Conservation (phyloP, 2,888 invertebrate species). For the Drosophila ezoana region DNA sequence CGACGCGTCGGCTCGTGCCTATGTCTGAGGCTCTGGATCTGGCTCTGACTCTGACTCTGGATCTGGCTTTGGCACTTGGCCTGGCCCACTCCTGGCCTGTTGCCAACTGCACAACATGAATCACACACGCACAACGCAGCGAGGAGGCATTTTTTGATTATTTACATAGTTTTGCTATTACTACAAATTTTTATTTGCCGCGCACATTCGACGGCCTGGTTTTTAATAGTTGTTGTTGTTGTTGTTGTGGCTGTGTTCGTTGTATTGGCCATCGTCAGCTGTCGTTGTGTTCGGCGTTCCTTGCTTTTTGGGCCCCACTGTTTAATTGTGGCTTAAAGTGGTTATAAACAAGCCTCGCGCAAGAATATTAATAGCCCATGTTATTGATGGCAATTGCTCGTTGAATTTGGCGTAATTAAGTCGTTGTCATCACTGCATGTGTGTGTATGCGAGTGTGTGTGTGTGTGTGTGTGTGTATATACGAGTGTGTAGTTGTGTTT, state of each 20-base stretch:
- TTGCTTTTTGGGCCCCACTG: constrained; percentile 62
- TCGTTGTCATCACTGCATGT: constrained; percentile 68
- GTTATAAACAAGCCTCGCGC: constrained; percentile 73
- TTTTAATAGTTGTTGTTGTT: constrained; percentile 33
- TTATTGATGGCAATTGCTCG: constrained; percentile 83
- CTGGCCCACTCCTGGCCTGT: constrained; percentile 70
- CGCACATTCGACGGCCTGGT: constrained; percentile 47
- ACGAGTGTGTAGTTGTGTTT: constrained; percentile 11
- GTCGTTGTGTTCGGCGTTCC: constrained; percentile 44
- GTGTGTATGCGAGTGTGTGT: constrained; percentile 20
- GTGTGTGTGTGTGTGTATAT: constrained; percentile 11
- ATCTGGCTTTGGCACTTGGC: constrained; percentile 33
- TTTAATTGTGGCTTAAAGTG: constrained; percentile 80
- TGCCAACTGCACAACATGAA: constrained; percentile 67
- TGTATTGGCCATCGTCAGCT: constrained; percentile 42
- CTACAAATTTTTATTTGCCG: constrained; percentile 81
- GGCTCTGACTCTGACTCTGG: constrained; percentile 8
- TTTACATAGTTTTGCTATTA: constrained; percentile 81
- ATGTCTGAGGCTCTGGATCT: constrained; percentile 17
- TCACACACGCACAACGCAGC: constrained; percentile 74
- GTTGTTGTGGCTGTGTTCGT: not conserved
- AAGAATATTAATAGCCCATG: constrained; percentile 80
- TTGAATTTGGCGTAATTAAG: constrained; percentile 82
- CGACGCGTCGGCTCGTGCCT: constrained; percentile 68
- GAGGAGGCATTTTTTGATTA: constrained; percentile 71